Evolutionary conservation across 2,888 invertebrate genomes (phyloP).

Genomic region (Diarsia mendica): DNA sequence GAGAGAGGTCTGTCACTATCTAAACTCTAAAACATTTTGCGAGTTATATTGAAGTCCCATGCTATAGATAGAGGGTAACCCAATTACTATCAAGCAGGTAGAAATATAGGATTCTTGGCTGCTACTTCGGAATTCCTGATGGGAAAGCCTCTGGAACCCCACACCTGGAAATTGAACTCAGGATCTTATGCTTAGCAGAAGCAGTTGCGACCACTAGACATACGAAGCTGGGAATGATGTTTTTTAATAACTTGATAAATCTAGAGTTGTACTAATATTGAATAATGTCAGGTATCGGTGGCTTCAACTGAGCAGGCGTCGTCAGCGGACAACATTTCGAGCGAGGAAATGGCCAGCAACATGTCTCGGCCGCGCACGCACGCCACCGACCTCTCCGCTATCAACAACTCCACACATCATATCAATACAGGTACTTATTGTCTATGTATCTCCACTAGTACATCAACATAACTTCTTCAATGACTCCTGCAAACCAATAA

Average conservation of each 20-base stretch:
- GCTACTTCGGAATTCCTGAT: neutral
- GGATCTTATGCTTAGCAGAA: neutral
- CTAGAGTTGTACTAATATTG: neutral
- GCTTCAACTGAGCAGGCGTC: conserved; percentile 99
- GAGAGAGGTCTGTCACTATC: neutral
- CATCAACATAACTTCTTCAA: neutral
- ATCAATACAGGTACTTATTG: conserved; percentile 87
- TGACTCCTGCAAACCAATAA: neutral
- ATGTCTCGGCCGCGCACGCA: conserved; percentile 87
- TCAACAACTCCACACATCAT: conserved; percentile 92
- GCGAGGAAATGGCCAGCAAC: conserved; percentile 96
- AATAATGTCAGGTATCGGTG: conserved; percentile 91
- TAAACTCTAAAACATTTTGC: neutral
- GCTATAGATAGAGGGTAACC: neutral
- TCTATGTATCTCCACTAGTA: neutral
- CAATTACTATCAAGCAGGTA: neutral
- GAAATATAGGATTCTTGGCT: neutral
- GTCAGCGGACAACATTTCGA: conserved; percentile 98
- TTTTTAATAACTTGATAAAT: neutral
- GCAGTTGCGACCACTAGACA: neutral
- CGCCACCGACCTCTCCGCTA: conserved; percentile 92
- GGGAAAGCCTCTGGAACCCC: neutral
- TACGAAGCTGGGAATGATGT: neutral
- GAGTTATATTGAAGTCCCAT: neutral
- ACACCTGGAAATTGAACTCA: neutral